phyloP scores from a whole-genome alignment of 2,113 vertebrate genomes.

The Eubucco bourcierii region DNA sequence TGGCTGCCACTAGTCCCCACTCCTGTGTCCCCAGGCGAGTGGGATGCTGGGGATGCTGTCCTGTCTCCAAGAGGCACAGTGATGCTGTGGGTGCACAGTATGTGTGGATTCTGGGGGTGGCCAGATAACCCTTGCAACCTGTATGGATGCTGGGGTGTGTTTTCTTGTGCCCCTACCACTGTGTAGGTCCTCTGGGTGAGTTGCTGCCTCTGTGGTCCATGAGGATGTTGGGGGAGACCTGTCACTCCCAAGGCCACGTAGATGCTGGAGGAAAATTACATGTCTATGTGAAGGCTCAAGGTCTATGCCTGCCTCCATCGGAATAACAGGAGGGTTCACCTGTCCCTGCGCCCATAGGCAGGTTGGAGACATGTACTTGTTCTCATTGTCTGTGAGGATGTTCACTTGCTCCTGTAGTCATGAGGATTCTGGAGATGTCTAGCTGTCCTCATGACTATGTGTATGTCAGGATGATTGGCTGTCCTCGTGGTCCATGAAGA shows the following conservation, averaged over 20 bases:
- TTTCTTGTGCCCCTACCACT: background rate
- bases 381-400: fast-evolving
- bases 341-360: background rate
- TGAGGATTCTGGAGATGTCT: background rate
- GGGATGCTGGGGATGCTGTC: background rate
- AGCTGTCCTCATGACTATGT: fast-evolving
- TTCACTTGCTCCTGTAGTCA: background rate
- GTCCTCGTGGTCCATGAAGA: fast-evolving
- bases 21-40: background rate
- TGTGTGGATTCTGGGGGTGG: background rate
- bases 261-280: background rate
- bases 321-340: background rate
- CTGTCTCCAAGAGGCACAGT: background rate
- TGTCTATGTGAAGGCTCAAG: fast-evolving
- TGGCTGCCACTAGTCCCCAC: background rate
- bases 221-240: background rate
- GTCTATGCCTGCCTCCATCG: background rate
- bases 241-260: background rate
- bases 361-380: background rate
- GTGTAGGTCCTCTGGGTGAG: fast-evolving
- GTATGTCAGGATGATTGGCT: background rate
- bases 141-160: background rate
- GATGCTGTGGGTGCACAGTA: background rate
- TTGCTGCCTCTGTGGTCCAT: fast-evolving
- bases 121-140: background rate